phyloP scores from a whole-genome alignment of 2,888 invertebrate genomes.

The Cephus rjabovi region DNA sequence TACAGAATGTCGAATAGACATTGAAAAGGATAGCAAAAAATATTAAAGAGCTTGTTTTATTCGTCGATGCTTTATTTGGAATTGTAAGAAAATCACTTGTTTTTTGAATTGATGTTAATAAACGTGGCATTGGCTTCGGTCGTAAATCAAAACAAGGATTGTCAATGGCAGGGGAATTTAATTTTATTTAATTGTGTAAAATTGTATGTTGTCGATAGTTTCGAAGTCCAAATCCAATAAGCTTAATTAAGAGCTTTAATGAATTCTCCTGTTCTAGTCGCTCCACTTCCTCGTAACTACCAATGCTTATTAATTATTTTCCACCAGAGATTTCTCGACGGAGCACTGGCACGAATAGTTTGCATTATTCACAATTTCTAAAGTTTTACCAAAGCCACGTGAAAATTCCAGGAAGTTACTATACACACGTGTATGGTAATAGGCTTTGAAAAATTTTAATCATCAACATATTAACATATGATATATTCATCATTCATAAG shows the following conservation, averaged over 20 bases:
- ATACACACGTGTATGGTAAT: too few species aligned
- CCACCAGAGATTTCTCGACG: background rate
- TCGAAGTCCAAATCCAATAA: slow-evolving; percentile 33
- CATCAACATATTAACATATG: background rate
- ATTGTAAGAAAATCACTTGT: background rate
- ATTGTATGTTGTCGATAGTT: slow-evolving; percentile 24
- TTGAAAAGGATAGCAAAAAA: background rate
- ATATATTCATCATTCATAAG: background rate
- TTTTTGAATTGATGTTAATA: background rate
- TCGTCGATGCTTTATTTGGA: too few species aligned
- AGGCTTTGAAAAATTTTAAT: too few species aligned
- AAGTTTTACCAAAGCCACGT: background rate
- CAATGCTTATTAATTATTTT: slow-evolving; percentile 23
- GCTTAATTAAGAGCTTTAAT: slow-evolving; percentile 36
- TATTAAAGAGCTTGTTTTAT: too few species aligned
- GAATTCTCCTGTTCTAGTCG: slow-evolving; percentile 18
- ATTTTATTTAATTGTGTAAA: slow-evolving; percentile 22
- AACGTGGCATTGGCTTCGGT: background rate
- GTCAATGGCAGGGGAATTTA: background rate
- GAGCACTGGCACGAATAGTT: background rate
- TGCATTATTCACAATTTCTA: background rate
- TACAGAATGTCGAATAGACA: background rate
- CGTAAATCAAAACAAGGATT: background rate
- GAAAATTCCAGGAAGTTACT: background rate
- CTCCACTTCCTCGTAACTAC: background rate